Conservation (phyloP, 1,140 invertebrate genomes). For the Ylistrum balloti region DNA sequence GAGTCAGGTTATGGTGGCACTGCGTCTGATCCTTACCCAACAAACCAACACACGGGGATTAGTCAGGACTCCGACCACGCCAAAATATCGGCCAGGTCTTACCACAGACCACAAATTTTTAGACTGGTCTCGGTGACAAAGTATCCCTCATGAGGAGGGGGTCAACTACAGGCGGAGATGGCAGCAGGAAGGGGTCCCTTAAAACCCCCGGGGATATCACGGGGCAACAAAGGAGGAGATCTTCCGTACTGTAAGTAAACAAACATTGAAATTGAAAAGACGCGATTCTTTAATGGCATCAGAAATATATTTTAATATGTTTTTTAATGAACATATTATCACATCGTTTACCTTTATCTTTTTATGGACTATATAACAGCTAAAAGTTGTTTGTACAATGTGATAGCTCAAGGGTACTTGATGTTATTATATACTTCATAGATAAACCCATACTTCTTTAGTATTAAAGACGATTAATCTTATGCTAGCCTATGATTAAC, state of each 20-base stretch:
- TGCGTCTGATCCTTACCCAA: not conserved
- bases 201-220: not conserved
- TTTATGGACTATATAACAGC: not conserved
- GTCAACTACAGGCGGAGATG: not conserved
- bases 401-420: not conserved
- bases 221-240: not conserved
- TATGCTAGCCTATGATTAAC: not conserved
- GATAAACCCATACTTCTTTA: not conserved
- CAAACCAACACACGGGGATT: conserved; percentile 32
- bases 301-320: too few relatives aligned
- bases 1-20: not conserved
- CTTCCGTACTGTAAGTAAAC: not conserved
- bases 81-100: not conserved
- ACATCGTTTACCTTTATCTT: not conserved
- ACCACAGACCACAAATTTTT: not conserved
- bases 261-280: not conserved
- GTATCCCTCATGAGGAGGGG: conserved; percentile 31
- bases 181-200: conserved; percentile 9
- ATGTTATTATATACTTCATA: not conserved
- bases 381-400: not conserved
- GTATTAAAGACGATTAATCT: not conserved
- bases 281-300: too few relatives aligned
- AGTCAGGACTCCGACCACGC: not conserved
- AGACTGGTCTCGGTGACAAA: not conserved
- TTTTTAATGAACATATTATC: not conserved